phyloP scores from a whole-genome alignment of 2,113 vertebrate species.

The Tylochromis polylepis region DNA sequence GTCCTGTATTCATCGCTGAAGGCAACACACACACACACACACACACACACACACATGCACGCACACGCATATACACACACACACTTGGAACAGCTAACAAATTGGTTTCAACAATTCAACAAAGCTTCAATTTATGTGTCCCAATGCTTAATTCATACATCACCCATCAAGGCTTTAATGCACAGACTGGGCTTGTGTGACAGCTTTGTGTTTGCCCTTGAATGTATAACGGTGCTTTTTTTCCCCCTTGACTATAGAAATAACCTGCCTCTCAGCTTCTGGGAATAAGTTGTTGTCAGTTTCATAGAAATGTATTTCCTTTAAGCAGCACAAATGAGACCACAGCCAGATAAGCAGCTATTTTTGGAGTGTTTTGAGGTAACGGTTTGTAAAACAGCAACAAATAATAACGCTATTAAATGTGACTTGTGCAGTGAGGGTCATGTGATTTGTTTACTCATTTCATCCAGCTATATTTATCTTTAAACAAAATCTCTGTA shows the following conservation, averaged over 20 bases:
- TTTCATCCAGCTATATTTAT: background rate
- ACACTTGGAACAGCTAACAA: background rate
- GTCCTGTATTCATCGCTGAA: slow-evolving; percentile 54
- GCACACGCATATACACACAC: slow-evolving; percentile 1
- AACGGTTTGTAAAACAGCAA: background rate
- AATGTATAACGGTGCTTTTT: background rate
- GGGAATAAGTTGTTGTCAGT: background rate
- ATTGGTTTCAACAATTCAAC: slow-evolving; percentile 7
- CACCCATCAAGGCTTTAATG: background rate
- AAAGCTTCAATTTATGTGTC: background rate
- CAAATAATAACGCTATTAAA: background rate
- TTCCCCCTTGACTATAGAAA: background rate
- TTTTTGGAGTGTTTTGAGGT: background rate
- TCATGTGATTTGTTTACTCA: background rate
- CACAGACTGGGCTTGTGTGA: background rate
- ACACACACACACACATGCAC: slow-evolving; percentile 10
- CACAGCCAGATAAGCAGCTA: background rate
- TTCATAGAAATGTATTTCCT: background rate
- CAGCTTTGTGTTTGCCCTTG: background rate
- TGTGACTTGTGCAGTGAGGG: background rate
- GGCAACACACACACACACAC: slow-evolving; percentile 23
- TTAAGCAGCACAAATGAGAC: background rate
- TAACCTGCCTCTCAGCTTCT: background rate
- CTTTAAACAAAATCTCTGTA: background rate
- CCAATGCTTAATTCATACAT: background rate